Evolutionary conservation across 2,888 invertebrate genomes (phyloP), one percentile per base, ranked within the genome.

Genomic region (Sicus ferrugineus): DNA sequence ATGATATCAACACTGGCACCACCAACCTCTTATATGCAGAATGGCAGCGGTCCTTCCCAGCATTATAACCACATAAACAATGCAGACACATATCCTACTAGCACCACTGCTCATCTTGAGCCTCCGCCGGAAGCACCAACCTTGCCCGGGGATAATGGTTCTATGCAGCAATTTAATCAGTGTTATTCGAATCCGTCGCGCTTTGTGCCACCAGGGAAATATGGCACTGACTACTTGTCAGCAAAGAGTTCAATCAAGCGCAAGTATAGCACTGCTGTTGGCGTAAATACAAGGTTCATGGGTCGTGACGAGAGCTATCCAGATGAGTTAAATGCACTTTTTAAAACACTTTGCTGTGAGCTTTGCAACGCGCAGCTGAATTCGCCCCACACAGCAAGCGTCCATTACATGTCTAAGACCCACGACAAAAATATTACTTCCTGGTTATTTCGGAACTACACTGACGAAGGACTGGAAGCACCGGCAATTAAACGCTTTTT

Each of bases 351-450:
- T 28, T 84, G 80, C 70, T 89, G 89, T 76, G 86, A 87, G 68
- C 76, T 89, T 21, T 89, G 89, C 75, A 79, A 82, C 42, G 79
- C 82, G 0, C 83, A 85, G 67, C 78, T 88, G 74, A 87, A 86
- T 67, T 87, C 87, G 1, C 81, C 84, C 50, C 80, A 83, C 3
- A 84, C 85, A 59, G 88, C 88, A 1, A 85, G 85, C 69, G 77
- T 86, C 72, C 89, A 89, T 74, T 89, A 89, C 74, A 85, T 86
- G 64, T 88, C 88, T 0, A 88, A 87, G 74, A 84, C 85, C 31
- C 89, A 89, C 74, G 86, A 88, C 66, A 88, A 87, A 65, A 87
- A 87, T 74, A 83, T 88, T 1, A 81, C 82, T 42, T 82, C 82
- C 31, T 89, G 86, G 84, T 75, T 89, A 56, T 78, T 83, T n/a